Conservation (phyloP, 2,113 vertebrate genomes). For the Pseudolaguvia tuberculata region DNA sequence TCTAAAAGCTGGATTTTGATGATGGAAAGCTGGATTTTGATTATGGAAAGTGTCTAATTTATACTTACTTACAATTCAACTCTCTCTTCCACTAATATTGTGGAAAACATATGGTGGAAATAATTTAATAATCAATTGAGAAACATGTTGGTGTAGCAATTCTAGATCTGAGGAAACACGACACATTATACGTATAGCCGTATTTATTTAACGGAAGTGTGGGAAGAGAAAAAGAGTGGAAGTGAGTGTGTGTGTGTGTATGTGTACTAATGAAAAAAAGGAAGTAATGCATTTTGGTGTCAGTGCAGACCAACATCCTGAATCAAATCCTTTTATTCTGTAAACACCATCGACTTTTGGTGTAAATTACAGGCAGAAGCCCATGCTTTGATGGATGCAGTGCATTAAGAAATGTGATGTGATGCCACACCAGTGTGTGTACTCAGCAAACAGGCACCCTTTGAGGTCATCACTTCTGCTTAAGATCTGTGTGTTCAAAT, state of each 20-base stretch:
- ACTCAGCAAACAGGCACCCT: slow-evolving; percentile 6
- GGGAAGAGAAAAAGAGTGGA: neutral
- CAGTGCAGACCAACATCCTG: neutral
- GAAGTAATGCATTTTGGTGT: slow-evolving; percentile 5
- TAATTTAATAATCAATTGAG: neutral
- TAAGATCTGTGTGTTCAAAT: slow-evolving; percentile 21
- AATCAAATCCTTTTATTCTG: neutral
- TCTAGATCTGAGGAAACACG: neutral
- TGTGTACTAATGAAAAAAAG: neutral
- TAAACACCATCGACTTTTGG: slow-evolving; percentile 5
- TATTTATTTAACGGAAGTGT: slow-evolving; percentile 4
- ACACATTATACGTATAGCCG: neutral
- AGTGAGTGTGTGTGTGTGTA: neutral
- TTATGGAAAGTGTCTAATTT: too few relatives aligned
- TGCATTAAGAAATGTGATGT: slow-evolving; percentile 6
- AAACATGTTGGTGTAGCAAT: neutral
- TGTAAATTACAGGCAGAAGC: neutral
- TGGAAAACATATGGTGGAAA: neutral
- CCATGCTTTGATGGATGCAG: neutral
- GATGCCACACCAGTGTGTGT: slow-evolving; percentile 2
- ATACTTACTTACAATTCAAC: too few relatives aligned
- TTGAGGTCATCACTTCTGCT: slow-evolving; percentile 23
- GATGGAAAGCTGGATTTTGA: too few relatives aligned
- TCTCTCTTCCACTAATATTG: too few relatives aligned
- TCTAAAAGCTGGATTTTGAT: too few relatives aligned